phyloP scores from a whole-genome alignment of 2,113 vertebrate species.

The Onychorhynchus coronatus region DNA sequence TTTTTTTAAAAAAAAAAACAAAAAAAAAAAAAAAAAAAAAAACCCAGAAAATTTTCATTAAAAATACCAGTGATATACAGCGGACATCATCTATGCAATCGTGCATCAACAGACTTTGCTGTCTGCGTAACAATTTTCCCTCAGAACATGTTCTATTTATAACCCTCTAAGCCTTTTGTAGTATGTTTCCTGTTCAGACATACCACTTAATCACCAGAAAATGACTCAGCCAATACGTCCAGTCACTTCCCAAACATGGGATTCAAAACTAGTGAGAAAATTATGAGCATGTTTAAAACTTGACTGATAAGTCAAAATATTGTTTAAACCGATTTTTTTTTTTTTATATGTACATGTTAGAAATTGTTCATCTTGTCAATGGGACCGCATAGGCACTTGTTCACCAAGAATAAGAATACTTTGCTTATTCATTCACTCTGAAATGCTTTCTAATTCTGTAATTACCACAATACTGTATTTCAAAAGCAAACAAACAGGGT shows the following conservation, averaged over 20 bases:
- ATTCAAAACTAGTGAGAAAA: neutral
- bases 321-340: neutral
- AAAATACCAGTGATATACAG: neutral
- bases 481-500: constrained; percentile 12
- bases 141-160: constrained; percentile 72
- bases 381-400: neutral
- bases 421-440: constrained; percentile 11
- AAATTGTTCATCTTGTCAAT: neutral
- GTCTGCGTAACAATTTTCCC: constrained; percentile 29
- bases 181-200: constrained; percentile 75
- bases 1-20: neutral
- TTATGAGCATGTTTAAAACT: neutral
- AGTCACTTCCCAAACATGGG: constrained; percentile 29
- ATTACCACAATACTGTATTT: constrained; percentile 26
- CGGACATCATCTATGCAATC: neutral
- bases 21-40: neutral
- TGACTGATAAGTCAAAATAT: neutral
- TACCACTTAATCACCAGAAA: constrained; percentile 68
- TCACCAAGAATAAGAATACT: neutral
- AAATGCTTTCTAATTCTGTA: constrained; percentile 24
- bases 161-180: constrained; percentile 67
- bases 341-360: neutral
- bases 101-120: constrained; percentile 41
- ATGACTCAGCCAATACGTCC: constrained; percentile 50
- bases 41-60: neutral